Base-by-base conservation (phyloP, 2,888 invertebrate genomes). In the Zygaena filipendulae region DNA sequence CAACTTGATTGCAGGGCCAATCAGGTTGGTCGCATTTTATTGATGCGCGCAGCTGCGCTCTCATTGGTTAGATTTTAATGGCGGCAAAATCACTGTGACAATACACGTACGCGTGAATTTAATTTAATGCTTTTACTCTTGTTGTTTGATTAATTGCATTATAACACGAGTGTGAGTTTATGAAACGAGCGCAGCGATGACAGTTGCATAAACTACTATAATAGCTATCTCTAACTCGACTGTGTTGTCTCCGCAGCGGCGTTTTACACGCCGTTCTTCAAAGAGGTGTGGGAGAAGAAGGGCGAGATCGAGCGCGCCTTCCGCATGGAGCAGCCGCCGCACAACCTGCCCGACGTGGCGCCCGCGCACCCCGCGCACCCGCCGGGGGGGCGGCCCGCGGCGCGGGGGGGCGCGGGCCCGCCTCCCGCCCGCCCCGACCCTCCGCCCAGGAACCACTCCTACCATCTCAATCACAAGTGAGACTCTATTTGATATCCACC, bases 241-340 rank as follows among this genome's bases (percentile, higher is more conserved):
- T n/a, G n/a, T n/a, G n/a, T n/a, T n/a, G 28, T 14, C 22, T 21
- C 35, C 30, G 1, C 70, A 94, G 93, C 94, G 53, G 93, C 95
- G 14, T 94, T 95, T 68, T 97, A 94, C 68, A 93, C 92, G 24
- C 95, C 95, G 24, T 97, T 97, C 82, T 92, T 97, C 80, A 94
- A 95, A 62, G 95, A 95, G 64, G 95, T 94, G 11, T 96, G 95
- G 95, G 95, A 95, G 62, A 91, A 93, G 49, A 95, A 95, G 50
- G 93, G 92, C 13, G 95, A 95, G 75, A 95, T 96, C 29, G 96
- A 97, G 61, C 91, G 92, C 55, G 90, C 95, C 10, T 92, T 92
- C 67, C 89, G 94, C 41, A 86, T 94, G 86, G 93, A 93, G 58
- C 91, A 91, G 26, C 69, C 68, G 3, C 56, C 41, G 16, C 42